Percentiles rank a stretch among this genome's conserved stretches.
phyloP scores from a whole-genome alignment of 2,113 vertebrate genomes.

The Aplodontia rufa region DNA sequence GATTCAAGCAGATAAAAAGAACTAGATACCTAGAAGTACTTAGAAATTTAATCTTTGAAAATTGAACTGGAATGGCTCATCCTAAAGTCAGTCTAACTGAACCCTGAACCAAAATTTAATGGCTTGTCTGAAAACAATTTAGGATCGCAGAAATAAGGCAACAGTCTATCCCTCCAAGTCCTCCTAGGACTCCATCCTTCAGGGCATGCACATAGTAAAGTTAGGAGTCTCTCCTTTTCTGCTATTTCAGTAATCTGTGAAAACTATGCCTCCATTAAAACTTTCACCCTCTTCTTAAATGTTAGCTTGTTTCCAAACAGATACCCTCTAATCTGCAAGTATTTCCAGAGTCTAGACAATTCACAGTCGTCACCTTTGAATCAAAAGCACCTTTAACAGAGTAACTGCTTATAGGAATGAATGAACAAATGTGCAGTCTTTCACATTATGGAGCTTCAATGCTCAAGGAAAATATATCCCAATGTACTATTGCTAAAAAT shows the following conservation, averaged over 20 bases:
- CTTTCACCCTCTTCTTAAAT: not conserved
- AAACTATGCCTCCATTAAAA: not conserved
- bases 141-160: not conserved
- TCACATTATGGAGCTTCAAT: not conserved
- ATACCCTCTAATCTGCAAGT: not conserved
- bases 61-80: not conserved
- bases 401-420: not conserved
- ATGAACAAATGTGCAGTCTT: not conserved
- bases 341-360: not conserved
- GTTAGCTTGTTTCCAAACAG: not conserved
- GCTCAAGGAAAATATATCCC: not conserved
- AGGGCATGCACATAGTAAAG: accelerated
- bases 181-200: not conserved
- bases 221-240: not conserved
- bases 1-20: not conserved
- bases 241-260: not conserved
- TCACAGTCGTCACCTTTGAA: not conserved
- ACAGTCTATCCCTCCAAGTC: not conserved
- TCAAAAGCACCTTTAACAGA: not conserved
- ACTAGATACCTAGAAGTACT: not conserved
- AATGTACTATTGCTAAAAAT: slow-evolving; percentile 65
- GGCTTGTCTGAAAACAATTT: not conserved
- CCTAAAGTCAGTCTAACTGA: not conserved
- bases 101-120: not conserved
- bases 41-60: not conserved